Base-by-base conservation (phyloP, 2,888 invertebrate species). In the Hylaea fasciaria region DNA sequence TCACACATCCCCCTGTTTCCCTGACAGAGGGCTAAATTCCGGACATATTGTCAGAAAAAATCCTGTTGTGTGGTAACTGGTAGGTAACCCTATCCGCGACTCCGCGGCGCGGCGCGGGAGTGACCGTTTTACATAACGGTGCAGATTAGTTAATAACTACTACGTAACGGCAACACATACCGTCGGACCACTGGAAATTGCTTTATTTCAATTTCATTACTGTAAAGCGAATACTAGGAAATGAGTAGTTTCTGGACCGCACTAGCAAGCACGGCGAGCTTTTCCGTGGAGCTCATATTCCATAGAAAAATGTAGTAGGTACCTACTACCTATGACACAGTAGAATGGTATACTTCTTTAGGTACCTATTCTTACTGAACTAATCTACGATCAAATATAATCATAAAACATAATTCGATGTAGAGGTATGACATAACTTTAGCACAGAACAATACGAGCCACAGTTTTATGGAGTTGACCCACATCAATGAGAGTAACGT, bases 81-180 rank as follows among this genome's bases (percentile, higher is more conserved):
- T n/a, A n/a, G n/a, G n/a, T n/a, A n/a, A n/a, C n/a, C n/a, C n/a
- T n/a, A n/a, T n/a, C n/a, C n/a, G n/a, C n/a, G n/a, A n/a, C n/a
- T n/a, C n/a, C n/a, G n/a, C n/a, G n/a, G n/a, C n/a, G n/a, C n/a
- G n/a, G n/a, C 39, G 16, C 51, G 32, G 44, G 28, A 53, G 13
- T 35, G 55, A 63, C 68, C 66, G 70, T 66, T 74, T 66, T 64
- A 65, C 64, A 65, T 78, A 77, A 76, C 76, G 77, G 77, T 62
- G 5, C 16, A 51, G 51, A 55, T 51, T 55, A 51, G 55, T 47
- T 51, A 51, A 51, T 50, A 60, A 37, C 45, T 39, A 49, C 50
- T 14, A 9, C 46, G 56, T 57, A 57, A 62, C 76, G 77, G 77
- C 65, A 68, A 62, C 50, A 57, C 70, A 70, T 73, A 66, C 74